Evolutionary conservation across 2,888 invertebrate species (phyloP), one percentile per base, ranked within the genome.

Genomic region (Leucophenga montana): DNA sequence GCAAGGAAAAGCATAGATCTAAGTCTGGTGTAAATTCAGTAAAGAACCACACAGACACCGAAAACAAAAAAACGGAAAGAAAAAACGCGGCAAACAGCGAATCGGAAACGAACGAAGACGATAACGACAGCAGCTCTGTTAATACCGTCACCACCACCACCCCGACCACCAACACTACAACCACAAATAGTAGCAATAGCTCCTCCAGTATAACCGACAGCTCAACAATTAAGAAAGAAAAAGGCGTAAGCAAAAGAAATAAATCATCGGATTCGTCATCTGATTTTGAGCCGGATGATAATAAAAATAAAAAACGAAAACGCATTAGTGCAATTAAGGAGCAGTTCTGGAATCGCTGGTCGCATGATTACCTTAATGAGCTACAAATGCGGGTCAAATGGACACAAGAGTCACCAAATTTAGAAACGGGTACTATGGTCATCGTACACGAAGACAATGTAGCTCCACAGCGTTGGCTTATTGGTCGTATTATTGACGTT

Each of bases 201-300:
- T 6, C 46, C 5, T 46, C 5, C 46, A 46, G 62, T 13, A 46
- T 20, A 22, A 20, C 18, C 22, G 8, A 56, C 0, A n/a, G 53
- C 31, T 22, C 20, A 27, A n/a, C 53, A 9, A 53, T 22, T 50
- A n/a, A 5, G 16, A 50, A 50, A 1, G 8, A 50, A 50, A 8
- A 50, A 13, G 13, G n/a, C n/a, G 5, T 50, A 18, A 50, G 18
- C 50, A 77, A 77, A 20, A 75, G 77, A 8, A 78, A 73, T 3
- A 73, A 70, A 5, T 76, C n/a, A n/a, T n/a, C 73, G 14, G 80
- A 80, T 59, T 82, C 79, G 13, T 83, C 84, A 20, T 85, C 84
- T 5, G 87, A 87, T 64, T 86, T 86, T 44, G 85, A 86, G 18
- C 84, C 84, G 1, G 79, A 82, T 0, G 75, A 77, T 3, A 78